Percentiles rank a stretch among this genome's conserved stretches.
Conservation (phyloP, 2,888 invertebrate genomes). For the Siphlonurus alternatus region DNA sequence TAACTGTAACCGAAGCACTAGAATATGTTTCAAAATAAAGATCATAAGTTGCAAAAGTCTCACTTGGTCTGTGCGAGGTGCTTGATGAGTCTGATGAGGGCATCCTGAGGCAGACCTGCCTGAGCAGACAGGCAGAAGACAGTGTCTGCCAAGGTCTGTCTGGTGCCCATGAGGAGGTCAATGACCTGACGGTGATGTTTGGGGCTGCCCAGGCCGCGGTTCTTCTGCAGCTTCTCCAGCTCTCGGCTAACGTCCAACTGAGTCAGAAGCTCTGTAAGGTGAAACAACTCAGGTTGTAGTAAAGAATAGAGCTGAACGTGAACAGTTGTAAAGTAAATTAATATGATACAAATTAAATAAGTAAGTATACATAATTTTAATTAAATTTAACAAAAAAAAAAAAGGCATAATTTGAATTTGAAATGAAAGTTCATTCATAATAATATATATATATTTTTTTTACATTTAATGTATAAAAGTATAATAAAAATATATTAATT, state of each 20-base stretch:
- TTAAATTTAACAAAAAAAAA: too few relatives aligned
- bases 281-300: background rate
- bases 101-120: conserved; percentile 50
- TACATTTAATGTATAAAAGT: too few relatives aligned
- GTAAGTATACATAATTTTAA: conserved; percentile 2
- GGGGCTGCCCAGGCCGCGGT: conserved; percentile 75
- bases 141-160: conserved; percentile 52
- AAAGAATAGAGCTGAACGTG: too few relatives aligned
- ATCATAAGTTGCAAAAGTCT: too few relatives aligned
- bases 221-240: conserved; percentile 61
- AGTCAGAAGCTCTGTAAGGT: conserved; percentile 30
- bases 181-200: conserved; percentile 66
- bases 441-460: too few relatives aligned
- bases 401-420: too few relatives aligned
- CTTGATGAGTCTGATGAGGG: conserved; percentile 43
- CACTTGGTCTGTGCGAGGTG: conserved; percentile 24
- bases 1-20: too few relatives aligned
- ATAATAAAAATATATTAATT: too few relatives aligned
- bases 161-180: conserved; percentile 57
- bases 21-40: too few relatives aligned
- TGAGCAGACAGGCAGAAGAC: conserved; percentile 64
- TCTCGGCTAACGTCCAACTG: conserved; percentile 42
- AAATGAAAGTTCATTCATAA: too few relatives aligned
- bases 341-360: conserved; percentile 7
- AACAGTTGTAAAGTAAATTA: conserved; percentile 2